Base-by-base conservation (phyloP, 2,113 vertebrate genomes). In the Menura novaehollandiae region DNA sequence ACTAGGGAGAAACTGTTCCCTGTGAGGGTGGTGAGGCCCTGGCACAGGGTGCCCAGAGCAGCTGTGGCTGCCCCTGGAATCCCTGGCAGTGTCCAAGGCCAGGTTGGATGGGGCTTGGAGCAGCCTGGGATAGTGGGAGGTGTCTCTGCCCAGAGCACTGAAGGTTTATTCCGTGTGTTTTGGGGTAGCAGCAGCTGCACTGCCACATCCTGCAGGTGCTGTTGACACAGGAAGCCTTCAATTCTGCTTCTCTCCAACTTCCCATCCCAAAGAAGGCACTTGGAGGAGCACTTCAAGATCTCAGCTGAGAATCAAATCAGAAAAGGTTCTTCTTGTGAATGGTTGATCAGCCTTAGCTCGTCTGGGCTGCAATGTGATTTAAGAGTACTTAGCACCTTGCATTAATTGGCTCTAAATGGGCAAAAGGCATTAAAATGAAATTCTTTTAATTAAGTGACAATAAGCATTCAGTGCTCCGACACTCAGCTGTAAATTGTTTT, bases 361-460 rank as follows among this genome's bases (percentile, higher is more conserved):
- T 37, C 83, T 88, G 51, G 69, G 83, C 76, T 71, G 76, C 37
- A 71, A 68, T 37, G 55, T 52, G 84, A 91, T 89, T 82, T 84
- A 88, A 88, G 79, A 82, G 91, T 59, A 81, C 87, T 87, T 71
- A 62, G 71, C 49, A 66, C 67, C 55, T 73, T 80, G 53, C 52
- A 46, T 67, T 80, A 82, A 77, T 92, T 96, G 86, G 64, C 85
- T 94, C 74, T 84, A 69, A 79, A 86, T 92, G 84, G 88, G 85
- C 87, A 94, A 91, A 85, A 88, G 84, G 67, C 71, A 47, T 90
- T 76, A 90, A 79, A 92, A 90, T 92, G 69, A 89, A 78, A 95
- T 93, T 88, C n/a, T 59, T 91, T 66, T 91, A 95, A 94, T 94
- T n/a, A 89, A 93, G 92, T 94, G 87, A 72, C 28, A 74, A 46